Conservation (phyloP, 2,113 vertebrate species). For the Protobothrops flavoviridis region DNA sequence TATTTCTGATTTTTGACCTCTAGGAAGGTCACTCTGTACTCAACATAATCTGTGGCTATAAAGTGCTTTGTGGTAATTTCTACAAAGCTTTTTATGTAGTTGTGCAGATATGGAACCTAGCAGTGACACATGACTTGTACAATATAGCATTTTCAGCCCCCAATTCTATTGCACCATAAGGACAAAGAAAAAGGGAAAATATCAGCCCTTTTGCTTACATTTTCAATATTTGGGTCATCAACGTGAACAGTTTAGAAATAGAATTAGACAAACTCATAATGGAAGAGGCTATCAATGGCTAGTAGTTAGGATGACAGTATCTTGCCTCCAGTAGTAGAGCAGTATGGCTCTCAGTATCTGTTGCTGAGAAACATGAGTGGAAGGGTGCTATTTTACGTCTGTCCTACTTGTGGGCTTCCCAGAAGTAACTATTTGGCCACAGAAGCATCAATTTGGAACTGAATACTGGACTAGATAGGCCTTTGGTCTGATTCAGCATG, state of each 20-base stretch:
- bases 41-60: conserved; percentile 31
- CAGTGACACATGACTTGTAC: background rate
- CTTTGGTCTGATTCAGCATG: background rate
- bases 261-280: background rate
- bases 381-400: background rate
- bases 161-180: background rate
- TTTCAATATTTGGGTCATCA: background rate
- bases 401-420: background rate
- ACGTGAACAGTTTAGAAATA: background rate
- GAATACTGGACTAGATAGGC: background rate
- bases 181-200: no score
- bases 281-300: background rate
- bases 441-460: background rate
- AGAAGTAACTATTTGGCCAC: background rate
- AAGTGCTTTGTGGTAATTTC: conserved; percentile 61
- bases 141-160: background rate
- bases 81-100: conserved; percentile 51
- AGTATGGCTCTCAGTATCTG: background rate
- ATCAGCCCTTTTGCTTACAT: background rate
- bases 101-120: conserved; percentile 3
- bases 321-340: background rate
- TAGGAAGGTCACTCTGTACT: conserved; percentile 62
- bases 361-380: background rate
- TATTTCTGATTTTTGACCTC: conserved; percentile 50
- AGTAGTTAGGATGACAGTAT: background rate